Evolutionary conservation across 2,888 invertebrate genomes (phyloP).

Genomic region (Cerastis leucographa): DNA sequence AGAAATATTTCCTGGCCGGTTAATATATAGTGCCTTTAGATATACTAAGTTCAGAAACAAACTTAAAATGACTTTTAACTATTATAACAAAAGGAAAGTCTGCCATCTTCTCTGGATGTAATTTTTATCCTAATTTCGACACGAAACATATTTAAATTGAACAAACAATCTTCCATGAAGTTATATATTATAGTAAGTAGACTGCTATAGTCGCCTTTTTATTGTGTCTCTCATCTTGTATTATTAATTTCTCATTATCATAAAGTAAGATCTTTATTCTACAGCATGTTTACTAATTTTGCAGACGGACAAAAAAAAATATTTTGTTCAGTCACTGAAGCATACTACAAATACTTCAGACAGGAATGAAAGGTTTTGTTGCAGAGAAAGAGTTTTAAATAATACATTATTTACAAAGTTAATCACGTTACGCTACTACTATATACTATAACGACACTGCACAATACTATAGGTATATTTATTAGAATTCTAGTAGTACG

Average conservation of each 20-base stretch:
- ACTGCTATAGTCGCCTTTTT: conserved; percentile 9
- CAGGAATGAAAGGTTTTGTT: conserved; percentile 12
- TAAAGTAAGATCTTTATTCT: conserved; percentile 41
- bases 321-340: conserved; percentile 26
- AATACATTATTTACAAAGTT: conserved; percentile 3
- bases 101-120: not conserved
- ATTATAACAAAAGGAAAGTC: not conserved
- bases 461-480: not conserved
- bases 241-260: conserved; percentile 37
- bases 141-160: conserved; percentile 9
- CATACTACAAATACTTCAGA: conserved; percentile 17
- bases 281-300: conserved; percentile 23
- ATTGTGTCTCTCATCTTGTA: conserved; percentile 24
- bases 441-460: too few species aligned
- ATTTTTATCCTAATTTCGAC: not conserved
- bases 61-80: not conserved
- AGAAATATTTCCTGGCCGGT: conserved; percentile 1
- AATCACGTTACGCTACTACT: too few species aligned
- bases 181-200: conserved; percentile 4
- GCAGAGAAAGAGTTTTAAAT: conserved; percentile 5
- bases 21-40: not conserved
- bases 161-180: conserved; percentile 1
- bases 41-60: not conserved
- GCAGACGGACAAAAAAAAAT: conserved; percentile 42
- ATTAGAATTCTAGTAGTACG: not conserved